These are phyloP conservation scores for Periophthalmus magnuspinnatus DNA, from an alignment of 2,797 vertebrate genomes.

Conservation along the genomic window DNA sequence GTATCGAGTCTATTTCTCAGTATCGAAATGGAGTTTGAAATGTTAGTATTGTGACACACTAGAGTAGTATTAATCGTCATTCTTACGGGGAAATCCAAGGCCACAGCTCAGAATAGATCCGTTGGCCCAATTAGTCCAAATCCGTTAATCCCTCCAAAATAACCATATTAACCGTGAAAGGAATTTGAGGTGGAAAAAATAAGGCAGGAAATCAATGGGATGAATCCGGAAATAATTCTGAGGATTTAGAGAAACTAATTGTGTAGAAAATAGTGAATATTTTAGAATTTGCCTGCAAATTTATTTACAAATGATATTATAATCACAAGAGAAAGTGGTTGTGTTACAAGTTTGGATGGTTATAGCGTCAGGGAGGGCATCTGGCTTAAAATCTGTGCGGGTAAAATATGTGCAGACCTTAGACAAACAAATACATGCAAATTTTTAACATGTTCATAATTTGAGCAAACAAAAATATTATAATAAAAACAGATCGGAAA, in stretches of 20 bases:
- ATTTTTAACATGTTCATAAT: too few relatives aligned
- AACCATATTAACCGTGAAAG: constrained; percentile 1
- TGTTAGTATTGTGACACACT: too few relatives aligned
- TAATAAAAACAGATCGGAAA: too few relatives aligned
- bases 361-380: not conserved
- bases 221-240: not conserved
- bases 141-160: not conserved
- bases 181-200: not conserved
- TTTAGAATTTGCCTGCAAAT: not conserved
- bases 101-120: constrained; percentile 23
- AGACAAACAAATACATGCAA: too few relatives aligned
- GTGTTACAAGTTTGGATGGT: too few relatives aligned
- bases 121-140: constrained; percentile 5
- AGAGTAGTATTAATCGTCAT: constrained; percentile 26
- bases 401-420: not conserved
- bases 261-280: not conserved
- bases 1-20: too few relatives aligned
- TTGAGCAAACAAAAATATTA: too few relatives aligned
- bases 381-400: not conserved
- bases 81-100: not conserved
- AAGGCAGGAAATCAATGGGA: not conserved
- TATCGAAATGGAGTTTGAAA: too few relatives aligned
- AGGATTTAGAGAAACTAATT: not conserved
- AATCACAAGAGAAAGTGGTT: not conserved
- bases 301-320: not conserved